A percentile compares a stretch with the other conserved stretches of the same genome.
Evolutionary conservation across 1,140 invertebrate species (phyloP).

Genomic region (Pectinophora gossypiella): DNA sequence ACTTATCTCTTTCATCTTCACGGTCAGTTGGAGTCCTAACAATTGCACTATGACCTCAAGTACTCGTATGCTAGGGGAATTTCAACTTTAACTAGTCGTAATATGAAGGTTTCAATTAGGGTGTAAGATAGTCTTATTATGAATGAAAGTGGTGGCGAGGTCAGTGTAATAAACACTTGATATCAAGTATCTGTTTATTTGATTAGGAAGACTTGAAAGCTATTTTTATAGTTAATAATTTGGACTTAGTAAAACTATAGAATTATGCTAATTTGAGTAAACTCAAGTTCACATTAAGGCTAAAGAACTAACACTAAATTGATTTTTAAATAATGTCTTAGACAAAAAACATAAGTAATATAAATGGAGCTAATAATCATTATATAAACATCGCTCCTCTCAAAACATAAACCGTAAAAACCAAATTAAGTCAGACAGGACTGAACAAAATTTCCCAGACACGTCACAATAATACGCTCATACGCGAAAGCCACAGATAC

Average conservation of each 20-base stretch:
- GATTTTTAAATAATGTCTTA: no score
- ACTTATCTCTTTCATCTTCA: background rate
- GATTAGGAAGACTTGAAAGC: background rate
- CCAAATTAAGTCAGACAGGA: no score
- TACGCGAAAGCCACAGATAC: constrained; percentile 22
- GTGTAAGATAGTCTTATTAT: background rate
- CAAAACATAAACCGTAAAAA: no score
- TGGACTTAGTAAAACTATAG: no score
- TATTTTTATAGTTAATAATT: no score
- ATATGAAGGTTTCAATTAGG: background rate
- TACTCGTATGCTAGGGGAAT: background rate
- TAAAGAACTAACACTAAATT: no score
- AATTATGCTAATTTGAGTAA: no score
- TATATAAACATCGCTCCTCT: no score
- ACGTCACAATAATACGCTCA: background rate
- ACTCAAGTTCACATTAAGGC: no score
- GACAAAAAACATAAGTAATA: no score
- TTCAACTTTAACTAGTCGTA: background rate
- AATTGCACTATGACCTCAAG: background rate
- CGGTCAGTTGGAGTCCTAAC: background rate
- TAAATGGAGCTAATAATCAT: no score
- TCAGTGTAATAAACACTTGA: background rate
- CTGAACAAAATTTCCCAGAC: background rate
- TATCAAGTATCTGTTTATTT: background rate
- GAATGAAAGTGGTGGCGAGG: background rate